Evolutionary conservation across 2,888 invertebrate genomes (phyloP).

Genomic region (Rhagium mordax): DNA sequence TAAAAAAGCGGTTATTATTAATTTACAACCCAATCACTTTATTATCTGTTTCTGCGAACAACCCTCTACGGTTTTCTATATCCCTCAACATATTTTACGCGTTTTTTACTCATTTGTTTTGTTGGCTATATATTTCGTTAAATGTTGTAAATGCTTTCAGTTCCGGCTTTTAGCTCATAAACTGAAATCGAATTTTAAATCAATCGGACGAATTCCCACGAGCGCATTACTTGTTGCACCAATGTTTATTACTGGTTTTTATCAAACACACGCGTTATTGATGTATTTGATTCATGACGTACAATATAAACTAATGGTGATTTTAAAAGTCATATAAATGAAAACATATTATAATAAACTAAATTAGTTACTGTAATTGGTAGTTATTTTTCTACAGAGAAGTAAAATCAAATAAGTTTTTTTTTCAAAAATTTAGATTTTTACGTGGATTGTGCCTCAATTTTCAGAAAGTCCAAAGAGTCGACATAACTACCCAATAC

Average conservation of each 20-base stretch:
- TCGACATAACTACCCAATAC: too few relatives aligned
- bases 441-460: too few relatives aligned
- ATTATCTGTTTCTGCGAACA: too few relatives aligned
- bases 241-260: not conserved
- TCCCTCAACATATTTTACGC: not conserved
- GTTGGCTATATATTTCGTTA: not conserved
- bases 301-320: not conserved
- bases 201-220: not conserved
- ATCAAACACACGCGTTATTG: not conserved
- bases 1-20: too few relatives aligned
- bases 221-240: not conserved
- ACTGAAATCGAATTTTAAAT: not conserved
- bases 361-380: too few relatives aligned
- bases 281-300: not conserved
- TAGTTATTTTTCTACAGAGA: too few relatives aligned
- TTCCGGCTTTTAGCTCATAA: not conserved
- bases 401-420: too few relatives aligned
- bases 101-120: not conserved
- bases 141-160: not conserved
- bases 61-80: too few relatives aligned
- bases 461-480: too few relatives aligned
- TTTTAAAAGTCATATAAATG: not conserved
- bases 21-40: too few relatives aligned
- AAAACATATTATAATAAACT: not conserved
- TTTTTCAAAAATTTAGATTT: too few relatives aligned